These are phyloP conservation scores for Oreochromis aureus DNA, from an alignment of 2,113 vertebrate species.

Conservation along the genomic window DNA sequence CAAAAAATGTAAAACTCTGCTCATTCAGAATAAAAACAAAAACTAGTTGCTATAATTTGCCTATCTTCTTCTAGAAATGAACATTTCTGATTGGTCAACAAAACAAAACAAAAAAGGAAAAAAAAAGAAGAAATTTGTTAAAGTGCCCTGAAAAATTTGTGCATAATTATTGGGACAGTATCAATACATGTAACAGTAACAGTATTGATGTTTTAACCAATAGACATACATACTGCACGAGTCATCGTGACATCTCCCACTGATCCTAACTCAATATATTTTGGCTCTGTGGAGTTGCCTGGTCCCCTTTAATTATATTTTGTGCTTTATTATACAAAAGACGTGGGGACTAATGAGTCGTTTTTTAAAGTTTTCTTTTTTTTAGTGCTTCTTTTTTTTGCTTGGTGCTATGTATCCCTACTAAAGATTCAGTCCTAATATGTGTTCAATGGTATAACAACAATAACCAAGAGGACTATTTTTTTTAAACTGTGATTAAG, in stretches of 20 bases:
- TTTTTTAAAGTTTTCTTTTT: background rate
- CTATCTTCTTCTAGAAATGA: slow-evolving; percentile 29
- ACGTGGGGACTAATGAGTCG: background rate
- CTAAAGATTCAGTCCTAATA: background rate
- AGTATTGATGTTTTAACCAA: slow-evolving; percentile 40
- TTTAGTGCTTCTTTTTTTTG: background rate
- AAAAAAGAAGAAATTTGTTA: slow-evolving; percentile 25
- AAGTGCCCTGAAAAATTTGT: slow-evolving; percentile 67
- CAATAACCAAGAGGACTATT: background rate
- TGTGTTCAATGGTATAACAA: background rate
- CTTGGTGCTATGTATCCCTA: background rate
- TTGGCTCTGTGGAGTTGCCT: slow-evolving; percentile 19
- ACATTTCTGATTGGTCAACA: slow-evolving; percentile 39
- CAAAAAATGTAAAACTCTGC: slow-evolving; percentile 55
- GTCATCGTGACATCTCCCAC: slow-evolving; percentile 11
- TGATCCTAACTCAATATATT: slow-evolving; percentile 8
- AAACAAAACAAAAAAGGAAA: background rate
- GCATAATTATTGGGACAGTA: slow-evolving; percentile 57
- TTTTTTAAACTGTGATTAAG: background rate
- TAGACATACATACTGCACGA: slow-evolving; percentile 23
- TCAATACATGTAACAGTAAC: slow-evolving; percentile 39
- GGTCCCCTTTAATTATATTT: slow-evolving; percentile 21
- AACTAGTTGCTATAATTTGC: slow-evolving; percentile 42
- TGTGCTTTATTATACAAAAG: slow-evolving; percentile 57
- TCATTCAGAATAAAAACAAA: slow-evolving; percentile 55